Base-by-base conservation (phyloP, 1,140 invertebrate species). In the Caenorhabditis briggsae region DNA sequence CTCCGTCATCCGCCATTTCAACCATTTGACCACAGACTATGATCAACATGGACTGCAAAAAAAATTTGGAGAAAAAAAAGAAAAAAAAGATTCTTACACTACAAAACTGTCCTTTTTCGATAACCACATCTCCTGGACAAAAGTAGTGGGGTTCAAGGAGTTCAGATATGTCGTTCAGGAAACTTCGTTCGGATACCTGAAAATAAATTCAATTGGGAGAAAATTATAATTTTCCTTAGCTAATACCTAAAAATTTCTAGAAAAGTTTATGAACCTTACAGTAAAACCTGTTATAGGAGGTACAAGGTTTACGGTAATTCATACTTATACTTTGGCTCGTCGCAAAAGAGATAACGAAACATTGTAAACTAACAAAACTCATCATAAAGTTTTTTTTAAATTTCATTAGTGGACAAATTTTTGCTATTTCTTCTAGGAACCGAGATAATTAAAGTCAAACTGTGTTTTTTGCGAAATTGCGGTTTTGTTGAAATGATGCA, bases 11-110 rank as follows among this genome's bases (percentile, higher is more conserved):
- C 1, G 70, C 53, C 18, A 78, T 50, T 50, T 78, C 70, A 2
- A 78, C 70, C 70, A 78, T 78, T 23, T 78, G 70, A 25, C 70
- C 70, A n/a, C 70, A 78, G 9, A 78, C 70, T 12, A 78, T 78
- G 7, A 78, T 78, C 25, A 78, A 78, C 70, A 78, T 78, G 8
- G 70, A 50, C 70, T 78, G 70, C 53, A 78, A 70, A 18, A 33
- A 33, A 1, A 20, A n/a, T 5, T n/a, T 20, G 20, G 6, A 25
- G n/a, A 0, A 14, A 25, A 50, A 48, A 2, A 70, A 46, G 2
- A 12, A 48, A 2, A 70, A 46, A 11, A 12, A 0, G 43, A 46
- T 1, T 7, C 70, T 50, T 53, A 78, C 70, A 78, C 33, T 78
- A 41, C 70, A 78, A 50, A 78, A n/a, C 12, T 78, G 70, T 78